Evolutionary conservation across 2,888 invertebrate species (phyloP).

Genomic region (Abrostola triplasia): DNA sequence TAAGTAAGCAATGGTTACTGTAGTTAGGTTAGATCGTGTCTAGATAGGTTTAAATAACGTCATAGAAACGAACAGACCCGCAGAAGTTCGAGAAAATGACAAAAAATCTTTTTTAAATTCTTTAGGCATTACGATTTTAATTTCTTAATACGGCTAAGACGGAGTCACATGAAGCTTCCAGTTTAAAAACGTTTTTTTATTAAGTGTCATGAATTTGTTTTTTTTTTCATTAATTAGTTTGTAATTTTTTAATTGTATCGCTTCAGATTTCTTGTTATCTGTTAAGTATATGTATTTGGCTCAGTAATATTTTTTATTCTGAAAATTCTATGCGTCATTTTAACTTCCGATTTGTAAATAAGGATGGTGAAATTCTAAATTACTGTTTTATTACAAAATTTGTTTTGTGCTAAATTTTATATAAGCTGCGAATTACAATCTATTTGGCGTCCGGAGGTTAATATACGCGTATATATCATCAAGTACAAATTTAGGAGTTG

Average conservation of each 20-base stretch:
- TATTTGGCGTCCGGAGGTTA: constrained; percentile 78
- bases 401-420: constrained; percentile 57
- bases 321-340: constrained; percentile 61
- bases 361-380: constrained; percentile 69
- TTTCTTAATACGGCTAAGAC: constrained; percentile 72
- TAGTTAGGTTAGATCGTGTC: constrained; percentile 76
- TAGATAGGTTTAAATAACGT: constrained; percentile 81
- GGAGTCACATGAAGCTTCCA: constrained; percentile 84
- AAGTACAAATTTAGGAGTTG: constrained; percentile 84
- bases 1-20: constrained; percentile 72
- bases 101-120: constrained; percentile 64
- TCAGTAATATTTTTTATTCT: constrained; percentile 64
- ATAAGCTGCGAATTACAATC: constrained; percentile 73
- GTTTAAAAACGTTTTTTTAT: constrained; percentile 69
- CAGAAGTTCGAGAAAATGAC: constrained; percentile 61
- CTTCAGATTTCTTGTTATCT: constrained; percentile 73
- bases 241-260: constrained; percentile 80
- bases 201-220: constrained; percentile 82
- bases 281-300: constrained; percentile 72
- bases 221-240: constrained; percentile 80
- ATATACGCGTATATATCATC: constrained; percentile 75
- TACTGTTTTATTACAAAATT: constrained; percentile 47
- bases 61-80: constrained; percentile 78
- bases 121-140: constrained; percentile 72
- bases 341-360: constrained; percentile 75